A percentile compares a stretch with the other conserved stretches of the same genome.
Evolutionary conservation across 1,140 invertebrate species (phyloP).

Genomic region (Harlomillsia oculata): DNA sequence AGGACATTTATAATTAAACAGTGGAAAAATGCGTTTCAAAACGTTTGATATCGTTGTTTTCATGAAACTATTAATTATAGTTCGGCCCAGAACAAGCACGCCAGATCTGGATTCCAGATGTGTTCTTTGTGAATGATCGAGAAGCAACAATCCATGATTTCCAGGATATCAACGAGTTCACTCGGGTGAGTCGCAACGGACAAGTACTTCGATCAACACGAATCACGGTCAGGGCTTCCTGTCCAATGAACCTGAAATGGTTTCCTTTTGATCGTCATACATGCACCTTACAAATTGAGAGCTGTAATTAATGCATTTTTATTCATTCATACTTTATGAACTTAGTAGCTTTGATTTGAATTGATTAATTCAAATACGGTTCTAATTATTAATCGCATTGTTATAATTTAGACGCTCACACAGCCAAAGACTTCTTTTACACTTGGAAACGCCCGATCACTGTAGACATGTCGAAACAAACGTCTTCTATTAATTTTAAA

Average conservation of each 20-base stretch:
- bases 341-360: not conserved
- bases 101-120: conserved; percentile 26
- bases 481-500: no score
- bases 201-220: conserved; percentile 11
- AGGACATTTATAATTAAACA: not conserved
- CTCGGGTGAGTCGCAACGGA: conserved; percentile 16
- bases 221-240: conserved; percentile 5
- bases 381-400: not conserved
- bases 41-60: not conserved
- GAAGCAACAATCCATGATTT: conserved; percentile 11
- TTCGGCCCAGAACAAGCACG: conserved; percentile 11
- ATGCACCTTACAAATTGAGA: conserved; percentile 27
- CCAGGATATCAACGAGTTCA: conserved; percentile 5
- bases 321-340: not conserved
- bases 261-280: conserved; percentile 44
- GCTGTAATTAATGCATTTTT: not conserved
- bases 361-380: no score
- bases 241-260: conserved; percentile 17
- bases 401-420: no score
- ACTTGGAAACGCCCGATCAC: no score
- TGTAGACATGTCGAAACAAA: no score
- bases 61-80: conserved; percentile 1
- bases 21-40: not conserved
- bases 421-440: no score
- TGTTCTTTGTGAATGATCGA: conserved; percentile 28